A percentile compares a stretch with the other conserved stretches of the same genome.
phyloP scores from a whole-genome alignment of 1,140 invertebrate genomes.

The Pseudomyrmex sp. region DNA sequence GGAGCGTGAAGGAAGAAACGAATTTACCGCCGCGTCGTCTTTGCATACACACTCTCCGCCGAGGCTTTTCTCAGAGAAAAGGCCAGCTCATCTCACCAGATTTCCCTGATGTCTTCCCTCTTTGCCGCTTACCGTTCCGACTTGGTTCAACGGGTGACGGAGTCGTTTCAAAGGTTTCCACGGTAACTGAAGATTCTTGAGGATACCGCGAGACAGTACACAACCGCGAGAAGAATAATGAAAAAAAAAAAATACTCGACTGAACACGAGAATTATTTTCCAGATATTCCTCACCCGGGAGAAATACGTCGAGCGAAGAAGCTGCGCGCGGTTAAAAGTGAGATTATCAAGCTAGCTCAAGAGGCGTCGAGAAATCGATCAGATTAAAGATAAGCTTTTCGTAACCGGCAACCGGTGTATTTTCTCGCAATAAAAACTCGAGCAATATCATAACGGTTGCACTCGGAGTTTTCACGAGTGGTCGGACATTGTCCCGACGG shows the following conservation, averaged over 20 bases:
- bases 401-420: conserved; percentile 17
- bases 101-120: conserved; percentile 79
- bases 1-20: conserved; percentile 55
- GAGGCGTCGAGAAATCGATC: conserved; percentile 6
- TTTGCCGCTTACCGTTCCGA: conserved; percentile 62
- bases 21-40: conserved; percentile 52
- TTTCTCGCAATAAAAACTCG: conserved; percentile 38
- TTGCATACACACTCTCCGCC: conserved; percentile 52
- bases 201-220: conserved; percentile 17
- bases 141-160: conserved; percentile 64
- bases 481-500: conserved; percentile 75
- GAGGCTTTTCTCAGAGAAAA: conserved; percentile 41
- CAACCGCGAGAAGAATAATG: conserved; percentile 46
- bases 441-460: conserved; percentile 61
- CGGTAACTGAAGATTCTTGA: conserved; percentile 58
- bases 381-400: conserved; percentile 26
- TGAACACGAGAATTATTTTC: no score
- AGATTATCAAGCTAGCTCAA: conserved; percentile 8
- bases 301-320: not conserved
- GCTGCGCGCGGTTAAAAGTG: not conserved
- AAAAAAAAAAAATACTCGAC: not conserved
- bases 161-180: conserved; percentile 64
- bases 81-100: conserved; percentile 77
- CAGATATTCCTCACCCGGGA: no score
- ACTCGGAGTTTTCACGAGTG: conserved; percentile 73